Evolutionary conservation across 2,113 vertebrate genomes (phyloP).

Genomic region (Apodemus speciosus): DNA sequence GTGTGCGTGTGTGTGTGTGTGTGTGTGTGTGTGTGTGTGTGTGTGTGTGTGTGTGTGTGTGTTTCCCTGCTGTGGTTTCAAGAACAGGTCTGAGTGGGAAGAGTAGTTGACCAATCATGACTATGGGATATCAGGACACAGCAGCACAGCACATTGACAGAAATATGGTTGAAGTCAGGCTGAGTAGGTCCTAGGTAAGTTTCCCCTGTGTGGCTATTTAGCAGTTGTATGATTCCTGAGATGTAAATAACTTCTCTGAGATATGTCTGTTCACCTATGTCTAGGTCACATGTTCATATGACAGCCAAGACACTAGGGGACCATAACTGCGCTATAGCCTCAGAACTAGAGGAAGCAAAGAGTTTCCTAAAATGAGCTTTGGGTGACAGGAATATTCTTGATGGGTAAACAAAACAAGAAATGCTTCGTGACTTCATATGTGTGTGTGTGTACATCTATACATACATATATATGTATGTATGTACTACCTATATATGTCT

Average conservation of each 20-base stretch:
- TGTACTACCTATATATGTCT: not conserved
- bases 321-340: not conserved
- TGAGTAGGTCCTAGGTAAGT: not conserved
- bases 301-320: not conserved
- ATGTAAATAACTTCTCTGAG: not conserved
- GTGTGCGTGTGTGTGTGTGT: not conserved
- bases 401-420: not conserved
- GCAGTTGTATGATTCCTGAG: not conserved
- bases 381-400: not conserved
- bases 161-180: not conserved
- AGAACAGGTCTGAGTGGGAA: not conserved
- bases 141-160: not conserved
- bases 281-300: not conserved
- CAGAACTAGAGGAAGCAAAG: not conserved
- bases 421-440: not conserved
- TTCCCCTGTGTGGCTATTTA: not conserved
- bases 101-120: not conserved
- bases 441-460: not conserved
- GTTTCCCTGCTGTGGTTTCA: not conserved
- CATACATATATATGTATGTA: not conserved
- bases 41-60: too few species aligned
- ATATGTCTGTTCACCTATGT: not conserved
- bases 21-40: too few species aligned
- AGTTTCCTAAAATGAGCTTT: not conserved
- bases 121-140: not conserved